Base-by-base conservation (phyloP, 2,888 invertebrate genomes). In the Pyrrhosoma nymphula region DNA sequence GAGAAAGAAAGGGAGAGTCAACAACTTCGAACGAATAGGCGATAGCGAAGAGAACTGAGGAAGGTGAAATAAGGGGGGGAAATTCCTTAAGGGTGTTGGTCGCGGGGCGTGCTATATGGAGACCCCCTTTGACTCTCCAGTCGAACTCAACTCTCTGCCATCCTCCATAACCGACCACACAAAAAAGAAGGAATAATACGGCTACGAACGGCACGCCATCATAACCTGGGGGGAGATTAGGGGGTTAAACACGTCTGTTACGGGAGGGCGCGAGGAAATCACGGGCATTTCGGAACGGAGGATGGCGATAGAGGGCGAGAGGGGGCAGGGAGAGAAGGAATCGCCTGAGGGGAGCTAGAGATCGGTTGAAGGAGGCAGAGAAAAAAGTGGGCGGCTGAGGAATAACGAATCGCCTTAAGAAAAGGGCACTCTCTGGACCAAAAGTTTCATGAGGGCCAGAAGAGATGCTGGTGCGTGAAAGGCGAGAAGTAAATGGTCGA, bases 231-330 rank as follows among this genome's bases (percentile, higher is more conserved):
- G 93, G 93, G 93, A 82, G 69, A 93, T 93, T 69, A 47, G 93
- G 69, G 93, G 93, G 93, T 93, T 93, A 93, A 93, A 93, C 93
- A 93, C 69, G 93, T 75, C 63, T 75, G 93, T 93, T 93, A 93
- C 2, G 47, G 39, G 69, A 63, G 93, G 47, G n/a, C n/a, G 93
- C 93, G 69, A 93, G 69, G 47, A 93, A 93, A 93, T 93, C 93
- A 93, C 93, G 69, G 93, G 75, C 69, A 93, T 93, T 93, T 93
- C 63, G 39, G 47, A 63, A 30, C 20, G 30, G n/a, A n/a, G 56
- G 56, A 16, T 30, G 91, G 60, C 90, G 91, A 35, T 39, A 75
- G 69, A 47, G 60, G 69, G 69, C 23, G 47, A 26, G 47, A n/a
- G 93, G 23, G 69, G 39, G 63, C 20, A 47, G 69, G 93, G 69